Conservation (phyloP, 2,797 vertebrate genomes). For the Morus bassanus region DNA sequence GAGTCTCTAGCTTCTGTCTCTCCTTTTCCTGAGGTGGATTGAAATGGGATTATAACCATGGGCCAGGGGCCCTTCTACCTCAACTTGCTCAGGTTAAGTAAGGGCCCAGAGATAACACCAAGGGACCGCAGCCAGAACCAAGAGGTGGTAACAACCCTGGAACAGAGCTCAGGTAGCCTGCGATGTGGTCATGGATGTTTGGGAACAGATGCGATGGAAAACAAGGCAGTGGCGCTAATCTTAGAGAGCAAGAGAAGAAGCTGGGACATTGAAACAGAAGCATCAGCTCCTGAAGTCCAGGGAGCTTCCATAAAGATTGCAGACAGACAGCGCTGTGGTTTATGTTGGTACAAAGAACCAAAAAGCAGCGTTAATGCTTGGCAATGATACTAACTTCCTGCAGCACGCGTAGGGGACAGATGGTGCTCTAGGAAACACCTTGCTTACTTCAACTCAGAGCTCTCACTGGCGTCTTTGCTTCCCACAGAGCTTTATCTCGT, state of each 20-base stretch:
- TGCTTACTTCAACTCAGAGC: neutral
- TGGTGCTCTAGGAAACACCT: neutral
- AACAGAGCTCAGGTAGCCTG: neutral
- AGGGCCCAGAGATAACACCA: neutral
- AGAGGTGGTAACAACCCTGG: neutral
- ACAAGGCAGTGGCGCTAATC: neutral
- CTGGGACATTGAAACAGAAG: neutral
- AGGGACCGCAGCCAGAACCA: neutral
- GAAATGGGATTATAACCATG: neutral
- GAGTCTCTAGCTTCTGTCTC: constrained; percentile 84
- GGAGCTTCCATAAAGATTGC: neutral
- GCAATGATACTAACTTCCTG: neutral
- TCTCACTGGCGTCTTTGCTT: neutral
- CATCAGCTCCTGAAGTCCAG: neutral
- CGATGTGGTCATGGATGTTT: accelerated
- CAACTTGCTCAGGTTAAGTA: neutral
- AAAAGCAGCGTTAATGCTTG: neutral
- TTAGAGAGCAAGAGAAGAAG: neutral
- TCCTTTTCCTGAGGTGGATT: constrained; percentile 81
- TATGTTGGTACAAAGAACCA: neutral
- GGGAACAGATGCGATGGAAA: neutral
- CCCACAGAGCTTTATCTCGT: neutral
- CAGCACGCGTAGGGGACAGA: neutral
- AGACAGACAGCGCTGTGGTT: neutral
- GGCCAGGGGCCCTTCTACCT: neutral